Percentiles rank a stretch among this genome's conserved stretches.
phyloP scores from a whole-genome alignment of 2,113 vertebrate species.

The Hippopotamus amphibius region DNA sequence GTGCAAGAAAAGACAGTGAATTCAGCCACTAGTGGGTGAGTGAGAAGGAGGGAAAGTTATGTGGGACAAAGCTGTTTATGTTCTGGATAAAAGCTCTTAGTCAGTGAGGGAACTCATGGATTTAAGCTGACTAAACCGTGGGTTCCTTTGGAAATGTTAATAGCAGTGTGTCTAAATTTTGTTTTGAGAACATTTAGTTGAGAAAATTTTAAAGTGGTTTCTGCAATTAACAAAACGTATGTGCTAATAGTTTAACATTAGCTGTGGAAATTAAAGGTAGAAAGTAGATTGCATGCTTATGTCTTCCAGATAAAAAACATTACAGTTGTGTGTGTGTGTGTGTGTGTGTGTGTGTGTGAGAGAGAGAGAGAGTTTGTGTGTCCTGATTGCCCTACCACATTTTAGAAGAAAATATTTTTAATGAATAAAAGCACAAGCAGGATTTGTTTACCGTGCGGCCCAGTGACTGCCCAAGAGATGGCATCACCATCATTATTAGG shows the following conservation, averaged over 20 bases:
- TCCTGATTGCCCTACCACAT: background rate
- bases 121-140: conserved; percentile 53
- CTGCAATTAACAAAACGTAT: conserved; percentile 52
- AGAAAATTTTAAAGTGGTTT: conserved; percentile 56
- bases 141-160: conserved; percentile 46
- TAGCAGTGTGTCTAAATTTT: conserved; percentile 49
- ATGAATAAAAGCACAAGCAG: background rate
- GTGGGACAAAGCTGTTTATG: background rate
- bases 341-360: background rate
- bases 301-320: conserved; percentile 66
- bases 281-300: background rate
- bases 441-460: background rate
- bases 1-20: conserved; percentile 48
- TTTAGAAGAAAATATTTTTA: background rate
- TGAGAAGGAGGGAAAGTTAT: background rate
- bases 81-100: conserved; percentile 42
- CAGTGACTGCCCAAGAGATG: background rate
- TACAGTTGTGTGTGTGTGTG: background rate
- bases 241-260: conserved; percentile 40
- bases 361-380: background rate
- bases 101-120: background rate
- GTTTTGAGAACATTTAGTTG: conserved; percentile 50
- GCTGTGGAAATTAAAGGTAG: conserved; percentile 50
- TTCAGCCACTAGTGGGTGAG: background rate
- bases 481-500: background rate